Percentiles rank a stretch among this genome's conserved stretches.
Evolutionary conservation across 2,797 vertebrate genomes (phyloP).

Genomic region (Bufotes viridis): DNA sequence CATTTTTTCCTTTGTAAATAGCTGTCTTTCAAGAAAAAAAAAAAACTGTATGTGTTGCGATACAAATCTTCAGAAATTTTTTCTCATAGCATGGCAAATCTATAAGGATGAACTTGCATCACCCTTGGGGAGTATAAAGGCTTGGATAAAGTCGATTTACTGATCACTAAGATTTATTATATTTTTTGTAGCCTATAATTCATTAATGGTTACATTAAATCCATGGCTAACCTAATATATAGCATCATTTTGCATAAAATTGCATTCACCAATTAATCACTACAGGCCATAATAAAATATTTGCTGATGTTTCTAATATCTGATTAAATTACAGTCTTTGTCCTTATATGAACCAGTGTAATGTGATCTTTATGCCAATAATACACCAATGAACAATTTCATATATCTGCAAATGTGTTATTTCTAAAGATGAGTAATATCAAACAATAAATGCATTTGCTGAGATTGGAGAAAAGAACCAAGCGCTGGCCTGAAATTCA

Average conservation of each 20-base stretch:
- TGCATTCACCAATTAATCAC: not conserved
- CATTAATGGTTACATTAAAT: not conserved
- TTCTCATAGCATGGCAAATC: not conserved
- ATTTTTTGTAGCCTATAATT: not conserved
- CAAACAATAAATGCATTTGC: not conserved
- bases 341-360: not conserved
- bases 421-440: not conserved
- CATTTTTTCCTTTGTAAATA: not conserved
- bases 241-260: not conserved
- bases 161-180: not conserved
- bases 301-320: not conserved
- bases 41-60: not conserved
- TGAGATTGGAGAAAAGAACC: not conserved
- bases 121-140: not conserved
- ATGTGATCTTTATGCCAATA: not conserved
- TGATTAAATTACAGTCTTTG: not conserved
- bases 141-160: not conserved
- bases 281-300: not conserved
- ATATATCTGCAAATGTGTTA: not conserved
- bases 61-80: not conserved
- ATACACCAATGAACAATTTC: not conserved
- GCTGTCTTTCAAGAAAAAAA: not conserved
- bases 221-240: not conserved
- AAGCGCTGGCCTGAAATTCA: not conserved
- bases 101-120: not conserved